A percentile compares a stretch with the other conserved stretches of the same genome.
Conservation (phyloP, 1,140 invertebrate genomes). For the Holcopasites calliopsidis region DNA sequence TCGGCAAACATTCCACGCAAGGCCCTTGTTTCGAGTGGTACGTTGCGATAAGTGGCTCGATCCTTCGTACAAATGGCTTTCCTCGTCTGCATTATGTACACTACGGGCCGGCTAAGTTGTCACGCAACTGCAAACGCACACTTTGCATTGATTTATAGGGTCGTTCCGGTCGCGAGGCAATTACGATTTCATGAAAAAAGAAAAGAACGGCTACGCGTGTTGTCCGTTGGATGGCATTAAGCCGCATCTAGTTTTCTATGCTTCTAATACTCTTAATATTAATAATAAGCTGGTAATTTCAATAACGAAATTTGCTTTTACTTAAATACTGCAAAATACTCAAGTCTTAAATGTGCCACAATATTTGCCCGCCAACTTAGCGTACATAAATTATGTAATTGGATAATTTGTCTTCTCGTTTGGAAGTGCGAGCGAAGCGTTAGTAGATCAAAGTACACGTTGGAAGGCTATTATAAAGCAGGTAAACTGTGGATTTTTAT, state of each 20-base stretch:
- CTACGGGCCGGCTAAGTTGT: neutral
- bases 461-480: too few species aligned
- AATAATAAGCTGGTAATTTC: too few species aligned
- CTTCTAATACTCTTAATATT: too few species aligned
- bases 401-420: too few species aligned
- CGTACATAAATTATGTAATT: too few species aligned
- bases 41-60: neutral
- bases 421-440: neutral
- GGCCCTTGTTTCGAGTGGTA: neutral
- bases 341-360: too few species aligned
- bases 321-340: too few species aligned
- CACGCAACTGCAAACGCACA: conserved; percentile 8
- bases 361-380: too few species aligned
- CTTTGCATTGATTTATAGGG: conserved; percentile 8
- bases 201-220: too few species aligned
- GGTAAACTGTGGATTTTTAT: too few species aligned
- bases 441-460: neutral
- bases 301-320: too few species aligned
- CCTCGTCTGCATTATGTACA: neutral
- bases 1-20: neutral
- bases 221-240: neutral
- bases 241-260: too few species aligned
- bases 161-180: neutral
- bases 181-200: neutral
- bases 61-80: conserved; percentile 1